phyloP scores from a whole-genome alignment of 1,140 invertebrate genomes.

The Ptiloglossa arizonensis region DNA sequence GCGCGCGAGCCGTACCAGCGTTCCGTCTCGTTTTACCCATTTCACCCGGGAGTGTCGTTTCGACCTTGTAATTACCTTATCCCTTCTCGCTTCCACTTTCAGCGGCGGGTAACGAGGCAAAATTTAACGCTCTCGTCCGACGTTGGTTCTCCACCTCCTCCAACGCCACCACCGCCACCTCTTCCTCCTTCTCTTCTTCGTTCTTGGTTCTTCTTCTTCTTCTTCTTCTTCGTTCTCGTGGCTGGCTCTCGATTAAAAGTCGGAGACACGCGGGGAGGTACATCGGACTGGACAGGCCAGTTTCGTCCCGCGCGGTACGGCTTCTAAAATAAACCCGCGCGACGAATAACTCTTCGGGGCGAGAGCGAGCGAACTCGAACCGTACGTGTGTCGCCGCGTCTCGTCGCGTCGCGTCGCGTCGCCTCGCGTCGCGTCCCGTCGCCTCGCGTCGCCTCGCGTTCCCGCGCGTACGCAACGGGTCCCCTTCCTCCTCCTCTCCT shows the following conservation, averaged over 20 bases:
- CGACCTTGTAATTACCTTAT: conserved; percentile 18
- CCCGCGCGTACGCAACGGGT: conserved; percentile 65
- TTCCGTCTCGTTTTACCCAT: background rate
- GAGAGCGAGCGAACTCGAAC: no score
- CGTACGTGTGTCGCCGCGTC: conserved; percentile 29
- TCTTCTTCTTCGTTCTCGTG: background rate
- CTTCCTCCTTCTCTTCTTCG: background rate
- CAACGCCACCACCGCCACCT: background rate
- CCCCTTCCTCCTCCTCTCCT: no score
- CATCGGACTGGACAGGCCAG: conserved; percentile 22
- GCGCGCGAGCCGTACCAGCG: no score
- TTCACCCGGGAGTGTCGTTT: background rate
- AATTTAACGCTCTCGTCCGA: conserved; percentile 13
- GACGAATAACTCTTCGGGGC: conserved; percentile 62
- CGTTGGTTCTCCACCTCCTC: background rate
- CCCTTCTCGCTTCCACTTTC: conserved; percentile 2
- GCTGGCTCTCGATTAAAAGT: conserved; percentile 6
- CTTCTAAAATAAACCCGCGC: conserved; percentile 76
- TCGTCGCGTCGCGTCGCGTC: conserved; percentile 3
- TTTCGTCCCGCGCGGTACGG: conserved; percentile 40
- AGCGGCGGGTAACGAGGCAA: background rate
- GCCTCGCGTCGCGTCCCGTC: no score
- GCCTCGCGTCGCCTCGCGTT: background rate
- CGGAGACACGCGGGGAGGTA: background rate
- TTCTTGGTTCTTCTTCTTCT: background rate